Conservation (phyloP, 1,140 invertebrate species). For the Belonocnema kinseyi region DNA sequence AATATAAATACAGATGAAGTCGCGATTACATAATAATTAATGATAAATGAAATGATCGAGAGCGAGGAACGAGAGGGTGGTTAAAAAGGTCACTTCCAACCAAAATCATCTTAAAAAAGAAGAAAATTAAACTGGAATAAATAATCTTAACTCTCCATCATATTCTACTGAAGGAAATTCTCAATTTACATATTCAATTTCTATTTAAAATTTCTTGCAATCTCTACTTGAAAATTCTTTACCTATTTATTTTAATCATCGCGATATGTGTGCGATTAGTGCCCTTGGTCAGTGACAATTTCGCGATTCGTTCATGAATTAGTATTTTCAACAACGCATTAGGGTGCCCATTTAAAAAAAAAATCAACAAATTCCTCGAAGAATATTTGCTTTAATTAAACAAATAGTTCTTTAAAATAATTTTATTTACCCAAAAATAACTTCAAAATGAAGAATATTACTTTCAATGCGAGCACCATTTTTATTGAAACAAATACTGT, state of each 20-base stretch:
- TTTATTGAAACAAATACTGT: no score
- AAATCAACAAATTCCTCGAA: no score
- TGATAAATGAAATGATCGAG: background rate
- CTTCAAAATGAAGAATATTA: no score
- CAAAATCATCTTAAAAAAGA: background rate
- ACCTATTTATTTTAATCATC: slow-evolving; percentile 2
- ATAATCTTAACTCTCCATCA: background rate
- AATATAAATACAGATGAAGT: background rate
- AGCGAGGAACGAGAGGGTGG: background rate
- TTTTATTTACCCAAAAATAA: no score
- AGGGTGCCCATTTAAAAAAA: slow-evolving; percentile 35
- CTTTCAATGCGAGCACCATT: no score
- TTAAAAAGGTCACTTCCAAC: background rate
- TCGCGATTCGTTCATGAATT: slow-evolving; percentile 2
- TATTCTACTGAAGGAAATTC: background rate
- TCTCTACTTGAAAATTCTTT: slow-evolving; percentile 6
- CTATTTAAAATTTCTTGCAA: background rate
- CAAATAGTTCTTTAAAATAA: no score
- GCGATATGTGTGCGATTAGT: slow-evolving; percentile 23
- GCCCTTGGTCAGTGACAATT: slow-evolving; percentile 15
- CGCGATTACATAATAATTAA: background rate
- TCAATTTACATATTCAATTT: background rate
- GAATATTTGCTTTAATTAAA: no score
- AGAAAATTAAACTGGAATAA: background rate
- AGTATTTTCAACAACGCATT: background rate